A percentile compares a stretch with the other conserved stretches of the same genome.
Evolutionary conservation across 92 coral and sea anemone species (phyloP).

Genomic region (Isaurus tuberculatus): DNA sequence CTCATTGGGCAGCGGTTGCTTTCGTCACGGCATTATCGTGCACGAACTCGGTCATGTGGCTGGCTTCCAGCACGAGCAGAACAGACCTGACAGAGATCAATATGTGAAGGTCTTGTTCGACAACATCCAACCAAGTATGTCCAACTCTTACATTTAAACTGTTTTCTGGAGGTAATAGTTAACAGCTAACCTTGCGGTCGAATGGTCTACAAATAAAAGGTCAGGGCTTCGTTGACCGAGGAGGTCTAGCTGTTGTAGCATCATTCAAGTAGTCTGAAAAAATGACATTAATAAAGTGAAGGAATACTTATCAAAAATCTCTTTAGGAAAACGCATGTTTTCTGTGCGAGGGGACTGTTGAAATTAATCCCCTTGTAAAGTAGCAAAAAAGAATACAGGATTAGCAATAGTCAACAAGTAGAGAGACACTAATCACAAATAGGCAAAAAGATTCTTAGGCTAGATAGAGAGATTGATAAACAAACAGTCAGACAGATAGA

Average conservation of each 20-base stretch:
- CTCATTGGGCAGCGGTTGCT: slow-evolving; percentile 92
- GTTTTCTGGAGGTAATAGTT: background rate
- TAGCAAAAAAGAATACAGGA: too few species aligned
- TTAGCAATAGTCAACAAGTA: too few species aligned
- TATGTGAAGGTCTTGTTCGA: slow-evolving; percentile 24
- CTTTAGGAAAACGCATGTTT: too few species aligned
- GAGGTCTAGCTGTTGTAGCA: too few species aligned
- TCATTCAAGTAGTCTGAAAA: too few species aligned
- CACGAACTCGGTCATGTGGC: slow-evolving; percentile 94
- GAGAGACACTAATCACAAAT: too few species aligned
- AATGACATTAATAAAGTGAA: too few species aligned
- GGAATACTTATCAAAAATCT: too few species aligned
- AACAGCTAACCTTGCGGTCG: background rate
- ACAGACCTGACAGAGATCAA: slow-evolving; percentile 91
- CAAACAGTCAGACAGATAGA: background rate
- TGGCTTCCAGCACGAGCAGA: slow-evolving; percentile 98
- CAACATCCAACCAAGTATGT: slow-evolving; percentile 14
- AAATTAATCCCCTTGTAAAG: too few species aligned
- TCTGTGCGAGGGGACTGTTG: too few species aligned
- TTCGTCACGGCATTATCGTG: slow-evolving; percentile 88
- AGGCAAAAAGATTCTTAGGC: background rate
- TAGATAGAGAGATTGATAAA: background rate
- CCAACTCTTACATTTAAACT: background rate
- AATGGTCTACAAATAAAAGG: background rate
- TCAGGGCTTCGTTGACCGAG: too few species aligned